Percentiles rank a stretch among this genome's conserved stretches.
Evolutionary conservation across 2,113 vertebrate genomes (phyloP).

Genomic region (Embiotoca jacksoni): DNA sequence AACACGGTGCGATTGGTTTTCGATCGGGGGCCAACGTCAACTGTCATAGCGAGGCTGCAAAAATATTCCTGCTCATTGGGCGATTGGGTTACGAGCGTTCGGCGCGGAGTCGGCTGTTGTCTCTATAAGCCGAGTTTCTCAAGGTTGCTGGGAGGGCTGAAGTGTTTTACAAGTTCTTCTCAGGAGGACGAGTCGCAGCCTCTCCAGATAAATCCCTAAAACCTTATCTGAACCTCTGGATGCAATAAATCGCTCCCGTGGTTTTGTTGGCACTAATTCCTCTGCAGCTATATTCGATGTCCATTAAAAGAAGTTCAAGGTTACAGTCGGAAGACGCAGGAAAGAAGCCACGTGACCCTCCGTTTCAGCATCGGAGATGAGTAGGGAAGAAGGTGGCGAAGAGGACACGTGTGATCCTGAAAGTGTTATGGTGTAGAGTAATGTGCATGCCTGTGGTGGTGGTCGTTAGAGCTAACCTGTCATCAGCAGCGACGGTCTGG

Average conservation of each 20-base stretch:
- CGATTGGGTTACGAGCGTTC: conserved; percentile 64
- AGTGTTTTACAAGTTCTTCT: conserved; percentile 63
- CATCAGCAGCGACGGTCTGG: background rate
- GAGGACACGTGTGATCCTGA: no score
- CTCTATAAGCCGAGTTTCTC: conserved; percentile 40
- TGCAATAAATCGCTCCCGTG: conserved; percentile 15
- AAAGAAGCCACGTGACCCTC: background rate
- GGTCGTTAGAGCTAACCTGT: background rate
- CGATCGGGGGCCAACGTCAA: conserved; percentile 52
- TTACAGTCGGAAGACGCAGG: background rate
- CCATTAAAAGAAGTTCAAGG: conserved; percentile 18
- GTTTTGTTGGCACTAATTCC: background rate
- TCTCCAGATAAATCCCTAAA: conserved; percentile 39
- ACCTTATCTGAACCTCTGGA: conserved; percentile 36
- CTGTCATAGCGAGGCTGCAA: conserved; percentile 68
- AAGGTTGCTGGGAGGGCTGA: conserved; percentile 43
- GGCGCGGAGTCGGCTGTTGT: conserved; percentile 33
- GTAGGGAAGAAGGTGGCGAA: no score
- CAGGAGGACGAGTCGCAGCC: background rate
- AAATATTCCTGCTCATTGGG: conserved; percentile 54
- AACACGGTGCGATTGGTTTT: conserved; percentile 63
- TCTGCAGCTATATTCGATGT: conserved; percentile 6
- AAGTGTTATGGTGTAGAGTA: no score
- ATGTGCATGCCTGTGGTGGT: background rate
- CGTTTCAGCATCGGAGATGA: no score